A percentile compares a stretch with the other conserved stretches of the same genome.
Conservation (phyloP, 53 echinoderm and acorn worm species). For the Actinopyga echinites region DNA sequence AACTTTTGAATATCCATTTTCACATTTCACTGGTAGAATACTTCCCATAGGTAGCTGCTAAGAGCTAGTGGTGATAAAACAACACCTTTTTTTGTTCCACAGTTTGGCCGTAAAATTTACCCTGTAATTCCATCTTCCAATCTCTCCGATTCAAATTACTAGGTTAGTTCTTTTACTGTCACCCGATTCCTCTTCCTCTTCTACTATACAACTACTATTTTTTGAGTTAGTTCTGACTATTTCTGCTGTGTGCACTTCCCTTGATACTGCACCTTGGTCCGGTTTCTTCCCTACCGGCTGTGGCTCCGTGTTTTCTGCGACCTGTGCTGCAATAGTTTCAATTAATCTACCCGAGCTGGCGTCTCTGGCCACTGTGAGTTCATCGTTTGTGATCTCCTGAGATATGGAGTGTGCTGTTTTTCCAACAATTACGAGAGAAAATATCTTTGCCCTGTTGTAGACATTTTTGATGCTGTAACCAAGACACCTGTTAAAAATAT, state of each 20-base stretch:
- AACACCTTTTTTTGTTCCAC: too few relatives aligned
- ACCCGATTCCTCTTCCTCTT: neutral
- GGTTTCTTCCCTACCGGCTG: too few relatives aligned
- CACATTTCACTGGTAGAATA: too few relatives aligned
- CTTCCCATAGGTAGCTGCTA: too few relatives aligned
- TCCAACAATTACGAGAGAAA: conserved; percentile 77
- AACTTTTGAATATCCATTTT: too few relatives aligned
- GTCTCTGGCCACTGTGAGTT: neutral
- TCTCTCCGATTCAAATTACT: too few relatives aligned
- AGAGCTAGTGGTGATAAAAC: too few relatives aligned
- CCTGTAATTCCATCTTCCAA: too few relatives aligned
- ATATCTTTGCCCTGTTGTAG: conserved; percentile 86
- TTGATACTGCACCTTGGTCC: neutral
- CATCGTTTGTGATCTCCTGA: conserved; percentile 29
- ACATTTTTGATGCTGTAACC: conserved; percentile 75
- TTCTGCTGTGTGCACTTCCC: neutral
- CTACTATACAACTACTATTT: neutral
- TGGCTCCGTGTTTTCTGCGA: neutral
- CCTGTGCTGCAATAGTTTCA: neutral
- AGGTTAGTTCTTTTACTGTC: too few relatives aligned
- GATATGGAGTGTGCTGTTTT: conserved; percentile 55
- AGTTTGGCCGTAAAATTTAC: too few relatives aligned
- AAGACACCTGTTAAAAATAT: conserved; percentile 58
- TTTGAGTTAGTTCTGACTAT: conserved; percentile 1
- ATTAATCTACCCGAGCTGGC: neutral